Evolutionary conservation across 2,888 invertebrate genomes (phyloP).

Genomic region (Noctuana brunneofusca): DNA sequence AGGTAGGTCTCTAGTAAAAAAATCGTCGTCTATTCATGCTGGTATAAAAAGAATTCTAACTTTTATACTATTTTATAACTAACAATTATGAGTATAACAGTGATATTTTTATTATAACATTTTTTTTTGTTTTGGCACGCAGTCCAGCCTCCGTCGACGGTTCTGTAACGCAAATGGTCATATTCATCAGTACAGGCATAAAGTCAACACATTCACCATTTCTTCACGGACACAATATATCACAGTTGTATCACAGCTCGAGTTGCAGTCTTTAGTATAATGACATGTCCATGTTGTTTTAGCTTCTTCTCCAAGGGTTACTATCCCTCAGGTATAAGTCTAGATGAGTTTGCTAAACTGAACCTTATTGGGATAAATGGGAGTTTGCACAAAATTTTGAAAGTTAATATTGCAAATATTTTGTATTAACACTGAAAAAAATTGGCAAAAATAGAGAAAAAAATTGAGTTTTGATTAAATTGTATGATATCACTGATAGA

Average conservation of each 20-base stretch:
- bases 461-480: not conserved
- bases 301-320: constrained; percentile 28
- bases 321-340: constrained; percentile 2
- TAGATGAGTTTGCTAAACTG: constrained; percentile 12
- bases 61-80: not conserved
- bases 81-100: constrained; percentile 17
- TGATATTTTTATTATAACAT: constrained; percentile 20
- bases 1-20: not conserved
- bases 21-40: not conserved
- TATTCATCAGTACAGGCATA: constrained; percentile 59
- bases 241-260: constrained; percentile 55
- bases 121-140: constrained; percentile 66
- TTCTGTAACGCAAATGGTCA: constrained; percentile 79
- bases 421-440: not conserved
- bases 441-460: not conserved
- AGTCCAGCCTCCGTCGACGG: constrained; percentile 57
- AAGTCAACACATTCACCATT: constrained; percentile 50
- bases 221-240: constrained; percentile 51
- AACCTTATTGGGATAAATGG: constrained; percentile 15
- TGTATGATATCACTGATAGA: not conserved
- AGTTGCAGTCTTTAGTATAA: constrained; percentile 35
- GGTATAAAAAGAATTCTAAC: not conserved
- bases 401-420: not conserved
- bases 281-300: constrained; percentile 32
- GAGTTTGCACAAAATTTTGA: constrained; percentile 9